Conservation (phyloP, 2,797 vertebrate genomes). For the Enteromius mattozi region DNA sequence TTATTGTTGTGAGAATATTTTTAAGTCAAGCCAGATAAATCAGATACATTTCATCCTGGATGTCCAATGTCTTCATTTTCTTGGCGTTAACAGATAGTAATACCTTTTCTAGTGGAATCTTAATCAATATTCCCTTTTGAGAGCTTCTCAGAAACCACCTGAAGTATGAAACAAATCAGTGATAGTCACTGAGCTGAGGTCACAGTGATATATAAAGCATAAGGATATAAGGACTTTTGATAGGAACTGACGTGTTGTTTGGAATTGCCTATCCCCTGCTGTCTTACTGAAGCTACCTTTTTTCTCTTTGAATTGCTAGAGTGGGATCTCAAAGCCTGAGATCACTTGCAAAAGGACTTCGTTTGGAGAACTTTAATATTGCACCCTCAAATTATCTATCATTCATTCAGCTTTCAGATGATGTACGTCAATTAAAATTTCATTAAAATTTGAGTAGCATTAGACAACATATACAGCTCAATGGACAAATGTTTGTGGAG, state of each 20-base stretch:
- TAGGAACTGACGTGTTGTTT: background rate
- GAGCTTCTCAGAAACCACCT: background rate
- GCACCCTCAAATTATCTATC: background rate
- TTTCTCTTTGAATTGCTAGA: background rate
- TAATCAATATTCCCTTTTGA: slow-evolving; percentile 38
- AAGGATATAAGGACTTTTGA: slow-evolving; percentile 4
- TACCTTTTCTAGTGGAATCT: background rate
- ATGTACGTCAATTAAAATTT: background rate
- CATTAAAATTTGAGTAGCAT: background rate
- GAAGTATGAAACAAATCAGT: background rate
- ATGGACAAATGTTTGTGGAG: background rate
- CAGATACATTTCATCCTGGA: background rate
- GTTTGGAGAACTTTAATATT: background rate
- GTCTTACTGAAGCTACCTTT: background rate
- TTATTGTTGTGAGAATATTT: slow-evolving; percentile 20
- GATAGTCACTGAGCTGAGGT: background rate
- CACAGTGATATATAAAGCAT: background rate
- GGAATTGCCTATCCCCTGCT: background rate
- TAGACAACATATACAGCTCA: background rate
- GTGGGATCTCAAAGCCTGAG: background rate
- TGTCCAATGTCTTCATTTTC: background rate
- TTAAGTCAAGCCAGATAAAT: slow-evolving; percentile 30
- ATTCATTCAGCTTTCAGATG: background rate
- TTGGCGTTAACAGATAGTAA: background rate
- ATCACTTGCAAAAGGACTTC: background rate